phyloP scores from a whole-genome alignment of 2,113 vertebrate species.

The Thomomys bottae region DNA sequence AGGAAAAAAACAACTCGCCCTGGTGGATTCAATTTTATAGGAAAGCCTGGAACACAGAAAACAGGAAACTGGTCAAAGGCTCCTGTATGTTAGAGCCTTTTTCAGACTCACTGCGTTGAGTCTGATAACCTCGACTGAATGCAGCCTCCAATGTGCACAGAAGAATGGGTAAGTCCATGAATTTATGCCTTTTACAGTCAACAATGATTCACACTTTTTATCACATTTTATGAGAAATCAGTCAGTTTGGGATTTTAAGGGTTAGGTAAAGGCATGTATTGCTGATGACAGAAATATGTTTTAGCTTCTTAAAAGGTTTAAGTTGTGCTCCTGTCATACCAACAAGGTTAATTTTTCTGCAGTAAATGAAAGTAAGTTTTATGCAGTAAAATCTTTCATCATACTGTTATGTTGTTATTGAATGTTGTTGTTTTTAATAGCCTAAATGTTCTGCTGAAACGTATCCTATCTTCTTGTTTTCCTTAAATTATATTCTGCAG shows the following conservation, averaged over 20 bases:
- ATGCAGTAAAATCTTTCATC: conserved; percentile 86
- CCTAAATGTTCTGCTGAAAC: conserved; percentile 84
- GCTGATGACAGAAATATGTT: conserved; percentile 69
- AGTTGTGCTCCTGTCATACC: conserved; percentile 65
- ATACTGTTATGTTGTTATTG: conserved; percentile 79
- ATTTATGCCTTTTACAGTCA: conserved; percentile 84
- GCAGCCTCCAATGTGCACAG: conserved; percentile 99
- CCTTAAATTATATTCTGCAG: conserved; percentile 94
- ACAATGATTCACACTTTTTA: conserved; percentile 68
- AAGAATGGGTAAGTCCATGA: conserved; percentile 99
- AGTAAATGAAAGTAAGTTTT: conserved; percentile 86
- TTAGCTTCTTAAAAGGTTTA: conserved; percentile 73
- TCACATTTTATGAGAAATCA: conserved; percentile 72
- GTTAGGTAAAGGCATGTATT: conserved; percentile 72
- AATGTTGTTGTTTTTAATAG: conserved; percentile 79
- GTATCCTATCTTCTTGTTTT: conserved; percentile 90
- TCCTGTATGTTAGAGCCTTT: conserved; percentile 92
- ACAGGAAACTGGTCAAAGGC: conserved; percentile 90
- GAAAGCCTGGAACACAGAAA: conserved; percentile 80
- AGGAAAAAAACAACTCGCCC: conserved; percentile 68
- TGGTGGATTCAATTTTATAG: conserved; percentile 81
- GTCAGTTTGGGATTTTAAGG: conserved; percentile 72
- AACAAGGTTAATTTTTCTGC: conserved; percentile 82
- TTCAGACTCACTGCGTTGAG: conserved; percentile 94
- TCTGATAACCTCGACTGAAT: conserved; percentile 98